A percentile compares a stretch with the other conserved stretches of the same genome.
Evolutionary conservation across 2,797 vertebrate species (phyloP).

Genomic region (Cirrhinus molitorella): DNA sequence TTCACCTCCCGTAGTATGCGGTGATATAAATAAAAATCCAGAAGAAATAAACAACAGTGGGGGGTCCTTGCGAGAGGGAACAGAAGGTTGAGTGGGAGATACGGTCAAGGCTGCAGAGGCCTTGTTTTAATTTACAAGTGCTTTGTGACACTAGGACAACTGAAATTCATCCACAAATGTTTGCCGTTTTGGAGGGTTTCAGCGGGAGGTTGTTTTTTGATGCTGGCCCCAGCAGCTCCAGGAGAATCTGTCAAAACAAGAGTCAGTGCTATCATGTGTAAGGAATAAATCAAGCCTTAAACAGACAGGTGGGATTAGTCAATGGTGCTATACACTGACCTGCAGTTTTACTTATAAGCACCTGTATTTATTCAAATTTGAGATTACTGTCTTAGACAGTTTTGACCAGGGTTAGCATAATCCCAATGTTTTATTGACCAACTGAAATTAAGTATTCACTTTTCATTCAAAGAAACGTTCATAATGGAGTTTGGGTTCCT

Average conservation of each 20-base stretch:
- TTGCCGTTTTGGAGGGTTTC: slow-evolving; percentile 17
- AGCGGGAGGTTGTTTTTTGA: slow-evolving; percentile 20
- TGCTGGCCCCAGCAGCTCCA: slow-evolving; percentile 9
- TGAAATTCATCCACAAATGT: slow-evolving; percentile 48
- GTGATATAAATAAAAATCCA: slow-evolving; percentile 78
- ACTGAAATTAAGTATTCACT: not conserved
- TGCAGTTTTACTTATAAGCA: not conserved
- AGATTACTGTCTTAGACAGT: not conserved
- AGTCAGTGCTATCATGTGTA: slow-evolving; percentile 16
- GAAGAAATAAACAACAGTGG: slow-evolving; percentile 60
- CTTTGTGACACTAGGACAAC: slow-evolving; percentile 47
- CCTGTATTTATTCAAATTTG: slow-evolving; percentile 7
- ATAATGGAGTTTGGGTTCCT: too few species aligned
- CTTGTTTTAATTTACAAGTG: slow-evolving; percentile 52
- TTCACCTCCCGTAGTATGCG: slow-evolving; percentile 72
- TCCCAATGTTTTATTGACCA: not conserved
- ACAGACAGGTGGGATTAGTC: slow-evolving; percentile 44
- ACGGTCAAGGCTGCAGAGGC: slow-evolving; percentile 5
- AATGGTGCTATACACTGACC: not conserved
- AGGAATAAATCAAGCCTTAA: slow-evolving; percentile 54
- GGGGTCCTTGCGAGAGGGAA: slow-evolving; percentile 51
- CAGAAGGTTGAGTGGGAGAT: slow-evolving; percentile 32
- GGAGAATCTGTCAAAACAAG: slow-evolving; percentile 43
- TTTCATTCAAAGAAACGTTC: too few species aligned
- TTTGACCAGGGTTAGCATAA: not conserved